These are phyloP conservation scores for Xiphophorus birchmanni DNA, from an alignment of 2,797 vertebrate species.

Conservation along the genomic window DNA sequence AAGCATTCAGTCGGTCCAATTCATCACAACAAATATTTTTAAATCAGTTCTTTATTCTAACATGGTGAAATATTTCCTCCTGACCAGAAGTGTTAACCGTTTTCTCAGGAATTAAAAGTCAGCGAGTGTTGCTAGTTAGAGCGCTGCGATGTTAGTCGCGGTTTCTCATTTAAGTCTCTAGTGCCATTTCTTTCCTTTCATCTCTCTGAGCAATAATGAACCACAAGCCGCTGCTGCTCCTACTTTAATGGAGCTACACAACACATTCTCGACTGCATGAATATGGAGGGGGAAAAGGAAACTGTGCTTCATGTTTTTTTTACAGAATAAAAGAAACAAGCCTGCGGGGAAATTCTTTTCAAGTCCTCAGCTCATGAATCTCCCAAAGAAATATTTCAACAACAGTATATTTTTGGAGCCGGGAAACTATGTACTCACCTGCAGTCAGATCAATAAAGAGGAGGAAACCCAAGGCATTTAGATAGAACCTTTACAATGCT, in stretches of 20 bases:
- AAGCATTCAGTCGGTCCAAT: background rate
- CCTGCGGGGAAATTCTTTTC: constrained; percentile 60
- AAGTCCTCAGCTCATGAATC: constrained; percentile 50
- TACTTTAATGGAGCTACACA: constrained; percentile 36
- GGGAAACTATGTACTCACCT: constrained; percentile 20
- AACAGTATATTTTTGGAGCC: constrained; percentile 36
- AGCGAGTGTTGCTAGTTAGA: constrained; percentile 8
- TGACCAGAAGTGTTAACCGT: background rate
- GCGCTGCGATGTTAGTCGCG: constrained; percentile 18
- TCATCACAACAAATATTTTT: background rate
- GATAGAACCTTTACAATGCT: constrained; percentile 23
- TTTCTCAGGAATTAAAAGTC: constrained; percentile 11
- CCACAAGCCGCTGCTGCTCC: constrained; percentile 27
- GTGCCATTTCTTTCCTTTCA: constrained; percentile 35
- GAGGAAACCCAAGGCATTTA: constrained; percentile 46
- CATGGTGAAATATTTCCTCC: background rate
- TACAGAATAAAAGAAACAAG: constrained; percentile 60
- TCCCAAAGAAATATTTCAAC: constrained; percentile 49
- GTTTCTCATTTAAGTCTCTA: constrained; percentile 4
- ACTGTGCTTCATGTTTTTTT: constrained; percentile 48
- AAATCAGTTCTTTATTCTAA: background rate
- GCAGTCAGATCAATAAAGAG: constrained; percentile 48
- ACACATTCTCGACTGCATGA: constrained; percentile 47
- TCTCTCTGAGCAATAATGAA: constrained; percentile 37
- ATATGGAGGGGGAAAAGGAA: constrained; percentile 30